These are phyloP conservation scores for Mesembrinibis cayennensis DNA, from an alignment of 2,113 vertebrate genomes.

Conservation along the genomic window DNA sequence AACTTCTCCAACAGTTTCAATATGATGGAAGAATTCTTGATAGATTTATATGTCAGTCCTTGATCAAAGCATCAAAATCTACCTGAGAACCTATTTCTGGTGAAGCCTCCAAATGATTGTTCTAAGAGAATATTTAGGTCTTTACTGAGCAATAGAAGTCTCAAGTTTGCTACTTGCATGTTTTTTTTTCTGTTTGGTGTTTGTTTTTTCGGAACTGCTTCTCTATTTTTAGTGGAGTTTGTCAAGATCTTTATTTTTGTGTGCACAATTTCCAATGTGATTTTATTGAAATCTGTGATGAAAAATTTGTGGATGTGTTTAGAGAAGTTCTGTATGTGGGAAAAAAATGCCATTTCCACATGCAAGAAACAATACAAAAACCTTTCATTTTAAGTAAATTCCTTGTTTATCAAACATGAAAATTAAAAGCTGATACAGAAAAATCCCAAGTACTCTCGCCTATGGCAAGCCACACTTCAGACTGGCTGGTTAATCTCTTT, in stretches of 20 bases:
- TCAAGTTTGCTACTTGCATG: background rate
- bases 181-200: background rate
- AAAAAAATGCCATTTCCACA: background rate
- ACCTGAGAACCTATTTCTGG: background rate
- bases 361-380: background rate
- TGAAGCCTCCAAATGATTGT: background rate
- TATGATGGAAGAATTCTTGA: background rate
- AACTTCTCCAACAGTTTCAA: background rate
- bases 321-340: background rate
- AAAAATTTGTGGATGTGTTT: background rate
- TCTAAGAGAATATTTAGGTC: background rate
- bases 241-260: background rate
- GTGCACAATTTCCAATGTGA: background rate
- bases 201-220: background rate
- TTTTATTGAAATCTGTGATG: background rate
- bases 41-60: background rate
- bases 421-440: background rate
- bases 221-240: background rate
- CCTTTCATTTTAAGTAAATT: background rate
- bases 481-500: background rate
- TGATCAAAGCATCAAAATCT: background rate
- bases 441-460: background rate
- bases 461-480: background rate
- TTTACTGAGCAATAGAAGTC: background rate
- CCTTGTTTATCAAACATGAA: background rate